Evolutionary conservation across 2,888 invertebrate genomes (phyloP).

Genomic region (Epistrophe eligans): DNA sequence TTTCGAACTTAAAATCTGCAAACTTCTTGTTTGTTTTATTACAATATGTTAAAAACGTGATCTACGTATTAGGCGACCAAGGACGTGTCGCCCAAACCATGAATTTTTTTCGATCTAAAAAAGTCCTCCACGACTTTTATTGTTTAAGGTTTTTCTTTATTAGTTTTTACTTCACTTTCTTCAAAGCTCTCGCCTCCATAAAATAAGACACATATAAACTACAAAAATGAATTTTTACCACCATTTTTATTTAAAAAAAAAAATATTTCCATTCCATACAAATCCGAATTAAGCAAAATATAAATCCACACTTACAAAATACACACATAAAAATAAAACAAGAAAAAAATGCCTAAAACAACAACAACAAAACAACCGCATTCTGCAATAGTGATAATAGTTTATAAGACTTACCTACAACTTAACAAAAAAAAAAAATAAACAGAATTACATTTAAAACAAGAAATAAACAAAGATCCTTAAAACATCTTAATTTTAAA

Average conservation of each 20-base stretch:
- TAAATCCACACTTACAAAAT: slow-evolving; percentile 63
- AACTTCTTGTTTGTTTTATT: too few relatives aligned
- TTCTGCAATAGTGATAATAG: slow-evolving; percentile 84
- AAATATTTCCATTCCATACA: slow-evolving; percentile 38
- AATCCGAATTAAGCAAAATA: slow-evolving; percentile 56
- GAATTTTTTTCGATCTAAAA: too few relatives aligned
- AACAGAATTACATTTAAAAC: slow-evolving; percentile 52
- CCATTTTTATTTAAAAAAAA: neutral
- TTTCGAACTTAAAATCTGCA: too few relatives aligned
- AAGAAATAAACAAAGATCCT: slow-evolving; percentile 56
- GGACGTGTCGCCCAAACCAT: too few relatives aligned
- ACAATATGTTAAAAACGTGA: too few relatives aligned
- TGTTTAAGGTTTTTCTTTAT: too few relatives aligned
- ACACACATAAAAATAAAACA: slow-evolving; percentile 70
- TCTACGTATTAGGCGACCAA: too few relatives aligned
- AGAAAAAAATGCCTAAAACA: slow-evolving; percentile 69
- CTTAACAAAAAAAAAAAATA: slow-evolving; percentile 57
- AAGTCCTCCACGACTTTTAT: too few relatives aligned
- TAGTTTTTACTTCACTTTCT: too few relatives aligned
- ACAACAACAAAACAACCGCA: slow-evolving; percentile 78
- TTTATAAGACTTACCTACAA: slow-evolving; percentile 79
- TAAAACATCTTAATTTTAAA: slow-evolving; percentile 50
- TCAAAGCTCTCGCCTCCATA: neutral
- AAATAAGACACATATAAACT: neutral
- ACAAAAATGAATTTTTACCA: neutral